Evolutionary conservation across 2,888 invertebrate genomes (phyloP).

Genomic region (Pollenia amentaria): DNA sequence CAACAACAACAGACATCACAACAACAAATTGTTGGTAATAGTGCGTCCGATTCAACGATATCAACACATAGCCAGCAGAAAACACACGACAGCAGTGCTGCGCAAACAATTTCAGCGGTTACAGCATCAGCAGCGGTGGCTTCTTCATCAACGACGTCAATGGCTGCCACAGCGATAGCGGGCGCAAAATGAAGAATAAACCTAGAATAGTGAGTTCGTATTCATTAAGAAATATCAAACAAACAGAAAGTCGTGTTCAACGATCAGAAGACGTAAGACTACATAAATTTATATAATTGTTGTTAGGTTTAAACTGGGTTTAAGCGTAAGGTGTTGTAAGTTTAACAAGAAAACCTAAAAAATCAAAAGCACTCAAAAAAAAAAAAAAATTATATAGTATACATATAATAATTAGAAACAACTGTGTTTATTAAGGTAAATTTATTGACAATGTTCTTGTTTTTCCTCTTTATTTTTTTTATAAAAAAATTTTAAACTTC

Average conservation of each 20-base stretch:
- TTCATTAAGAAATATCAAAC: slow-evolving; percentile 39
- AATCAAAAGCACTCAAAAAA: slow-evolving; percentile 39
- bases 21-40: slow-evolving; percentile 59
- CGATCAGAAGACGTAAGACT: slow-evolving; percentile 72
- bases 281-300: slow-evolving; percentile 69
- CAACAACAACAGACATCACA: slow-evolving; percentile 60
- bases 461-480: slow-evolving; percentile 51
- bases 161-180: slow-evolving; percentile 73
- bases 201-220: slow-evolving; percentile 67
- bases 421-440: slow-evolving; percentile 65
- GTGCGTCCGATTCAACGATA: slow-evolving; percentile 59
- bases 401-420: slow-evolving; percentile 54
- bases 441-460: slow-evolving; percentile 71
- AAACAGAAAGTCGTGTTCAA: slow-evolving; percentile 63
- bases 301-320: slow-evolving; percentile 72
- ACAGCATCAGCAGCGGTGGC: slow-evolving; percentile 74
- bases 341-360: slow-evolving; percentile 47
- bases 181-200: slow-evolving; percentile 66
- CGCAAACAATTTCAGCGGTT: slow-evolving; percentile 73
- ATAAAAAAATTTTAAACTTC: slow-evolving; percentile 43
- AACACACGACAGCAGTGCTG: slow-evolving; percentile 67
- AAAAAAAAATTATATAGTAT: slow-evolving; percentile 18
- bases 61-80: slow-evolving; percentile 75
- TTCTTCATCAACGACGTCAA: slow-evolving; percentile 75
- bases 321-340: slow-evolving; percentile 71